A percentile compares a stretch with the other conserved stretches of the same genome.
Evolutionary conservation across 1,140 invertebrate genomes (phyloP).

Genomic region (Sminthurides bifidus): DNA sequence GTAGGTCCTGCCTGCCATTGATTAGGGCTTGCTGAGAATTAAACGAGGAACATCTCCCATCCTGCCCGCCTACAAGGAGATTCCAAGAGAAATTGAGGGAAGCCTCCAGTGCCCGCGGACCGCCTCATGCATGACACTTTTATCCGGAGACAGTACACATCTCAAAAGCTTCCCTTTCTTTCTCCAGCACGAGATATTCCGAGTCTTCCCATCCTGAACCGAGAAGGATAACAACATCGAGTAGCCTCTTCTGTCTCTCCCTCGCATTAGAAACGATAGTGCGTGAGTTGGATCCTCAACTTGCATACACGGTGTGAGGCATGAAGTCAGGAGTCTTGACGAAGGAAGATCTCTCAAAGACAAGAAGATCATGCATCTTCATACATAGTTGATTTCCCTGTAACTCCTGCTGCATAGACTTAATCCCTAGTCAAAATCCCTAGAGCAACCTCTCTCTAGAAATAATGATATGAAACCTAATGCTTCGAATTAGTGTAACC

Average conservation of each 20-base stretch:
- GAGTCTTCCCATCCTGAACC: background rate
- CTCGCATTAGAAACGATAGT: background rate
- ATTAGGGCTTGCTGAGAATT: conserved; percentile 7
- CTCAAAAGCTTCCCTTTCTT: conserved; percentile 8
- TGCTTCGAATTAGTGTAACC: too few relatives aligned
- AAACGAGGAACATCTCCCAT: conserved; percentile 1
- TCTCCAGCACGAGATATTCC: background rate
- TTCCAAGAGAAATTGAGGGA: conserved; percentile 15
- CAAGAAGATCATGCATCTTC: too few relatives aligned
- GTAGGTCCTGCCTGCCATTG: too few relatives aligned
- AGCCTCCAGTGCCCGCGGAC: conserved; percentile 17
- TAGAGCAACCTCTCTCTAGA: too few relatives aligned
- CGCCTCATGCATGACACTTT: conserved; percentile 25
- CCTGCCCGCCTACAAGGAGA: conserved; percentile 20
- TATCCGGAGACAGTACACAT: conserved; percentile 13
- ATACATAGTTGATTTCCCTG: too few relatives aligned
- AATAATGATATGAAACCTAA: too few relatives aligned
- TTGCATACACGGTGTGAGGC: too few relatives aligned
- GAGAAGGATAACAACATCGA: background rate
- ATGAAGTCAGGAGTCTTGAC: too few relatives aligned
- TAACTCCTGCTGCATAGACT: too few relatives aligned
- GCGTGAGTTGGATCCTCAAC: too few relatives aligned
- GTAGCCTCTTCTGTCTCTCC: background rate
- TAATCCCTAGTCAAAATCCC: too few relatives aligned
- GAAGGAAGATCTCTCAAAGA: too few relatives aligned